Conservation (phyloP, 2,113 vertebrate species). For the Nerophis lumbriciformis region DNA sequence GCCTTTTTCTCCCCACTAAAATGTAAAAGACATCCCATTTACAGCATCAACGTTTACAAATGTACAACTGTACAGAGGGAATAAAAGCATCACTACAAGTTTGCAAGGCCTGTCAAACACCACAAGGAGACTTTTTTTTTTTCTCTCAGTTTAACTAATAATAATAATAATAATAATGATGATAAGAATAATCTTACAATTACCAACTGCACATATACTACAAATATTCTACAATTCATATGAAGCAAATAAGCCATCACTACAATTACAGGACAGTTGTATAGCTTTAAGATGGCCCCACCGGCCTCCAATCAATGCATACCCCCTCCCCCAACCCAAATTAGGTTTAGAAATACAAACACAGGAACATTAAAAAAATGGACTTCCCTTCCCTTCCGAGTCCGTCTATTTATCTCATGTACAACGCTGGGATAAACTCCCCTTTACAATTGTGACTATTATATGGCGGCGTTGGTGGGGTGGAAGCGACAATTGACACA, state of each 20-base stretch:
- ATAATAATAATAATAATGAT: conserved; percentile 33
- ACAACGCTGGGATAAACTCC: conserved; percentile 39
- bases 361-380: conserved; percentile 21
- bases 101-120: conserved; percentile 92
- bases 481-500: conserved; percentile 81
- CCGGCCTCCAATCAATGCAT: conserved; percentile 46
- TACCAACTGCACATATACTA: conserved; percentile 97
- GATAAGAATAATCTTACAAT: conserved; percentile 94
- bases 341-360: conserved; percentile 21
- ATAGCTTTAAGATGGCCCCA: conserved; percentile 76
- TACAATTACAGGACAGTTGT: conserved; percentile 83
- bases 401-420: conserved; percentile 34
- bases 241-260: conserved; percentile 84
- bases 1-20: conserved; percentile 74
- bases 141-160: neutral
- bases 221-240: conserved; percentile 86
- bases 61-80: conserved; percentile 99
- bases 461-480: conserved; percentile 27
- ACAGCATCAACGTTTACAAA: conserved; percentile 99
- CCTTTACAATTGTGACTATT: conserved; percentile 26
- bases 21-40: conserved; percentile 98
- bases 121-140: conserved; percentile 70
- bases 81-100: conserved; percentile 90
- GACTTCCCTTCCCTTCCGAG: conserved; percentile 36
- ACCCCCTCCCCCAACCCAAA: conserved; percentile 36